phyloP scores from a whole-genome alignment of 2,113 vertebrate genomes.

The Garra rufa region DNA sequence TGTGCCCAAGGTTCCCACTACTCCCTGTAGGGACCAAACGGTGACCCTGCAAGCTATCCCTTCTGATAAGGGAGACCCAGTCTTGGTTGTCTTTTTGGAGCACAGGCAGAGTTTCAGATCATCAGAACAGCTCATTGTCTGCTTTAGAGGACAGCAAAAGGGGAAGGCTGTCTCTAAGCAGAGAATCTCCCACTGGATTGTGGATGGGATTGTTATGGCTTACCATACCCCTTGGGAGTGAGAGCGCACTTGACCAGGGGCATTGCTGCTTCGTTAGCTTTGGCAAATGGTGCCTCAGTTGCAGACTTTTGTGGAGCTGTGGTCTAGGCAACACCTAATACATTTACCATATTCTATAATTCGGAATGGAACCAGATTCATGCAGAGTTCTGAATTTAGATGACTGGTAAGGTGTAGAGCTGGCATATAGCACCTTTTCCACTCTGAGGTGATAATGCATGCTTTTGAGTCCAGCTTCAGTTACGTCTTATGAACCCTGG shows the following conservation, averaged over 20 bases:
- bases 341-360: neutral
- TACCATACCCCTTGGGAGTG: neutral
- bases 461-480: neutral
- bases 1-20: too few relatives aligned
- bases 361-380: neutral
- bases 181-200: neutral
- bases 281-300: neutral
- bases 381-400: neutral
- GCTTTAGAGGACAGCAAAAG: too few relatives aligned
- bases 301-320: neutral
- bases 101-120: too few relatives aligned
- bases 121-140: too few relatives aligned
- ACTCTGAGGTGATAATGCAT: neutral
- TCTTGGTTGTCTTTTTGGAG: too few relatives aligned
- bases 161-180: too few relatives aligned
- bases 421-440: neutral
- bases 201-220: neutral
- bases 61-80: too few relatives aligned
- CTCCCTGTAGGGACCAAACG: too few relatives aligned
- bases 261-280: neutral
- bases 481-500: too few relatives aligned
- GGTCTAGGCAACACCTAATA: neutral
- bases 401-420: neutral
- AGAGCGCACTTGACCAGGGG: neutral
- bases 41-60: too few relatives aligned